These are phyloP conservation scores for Myripristis jacobus DNA, from an alignment of 2,797 vertebrate genomes.

Conservation along the genomic window DNA sequence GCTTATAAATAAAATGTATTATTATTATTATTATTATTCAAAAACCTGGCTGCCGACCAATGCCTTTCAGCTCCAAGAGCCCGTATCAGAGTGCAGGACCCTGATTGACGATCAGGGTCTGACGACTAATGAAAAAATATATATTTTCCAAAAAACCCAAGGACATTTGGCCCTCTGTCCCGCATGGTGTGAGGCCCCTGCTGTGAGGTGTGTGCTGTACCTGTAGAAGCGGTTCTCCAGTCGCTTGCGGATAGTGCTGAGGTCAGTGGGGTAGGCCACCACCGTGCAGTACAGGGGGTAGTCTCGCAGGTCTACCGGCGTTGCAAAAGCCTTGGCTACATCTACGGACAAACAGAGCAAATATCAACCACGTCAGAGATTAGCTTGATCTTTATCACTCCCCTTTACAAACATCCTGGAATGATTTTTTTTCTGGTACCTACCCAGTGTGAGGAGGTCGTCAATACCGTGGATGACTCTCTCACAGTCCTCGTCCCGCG, in stretches of 20 bases:
- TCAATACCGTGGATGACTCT: constrained; percentile 92
- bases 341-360: constrained; percentile 79
- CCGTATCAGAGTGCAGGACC: too few species aligned
- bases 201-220: constrained; percentile 68
- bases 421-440: neutral
- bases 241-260: constrained; percentile 92
- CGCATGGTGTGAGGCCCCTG: too few species aligned
- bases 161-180: too few species aligned
- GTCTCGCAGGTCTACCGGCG: constrained; percentile 93
- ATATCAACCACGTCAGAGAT: constrained; percentile 3
- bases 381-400: neutral
- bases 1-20: too few species aligned
- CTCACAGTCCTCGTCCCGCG: constrained; percentile 94
- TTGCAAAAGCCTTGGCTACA: constrained; percentile 92
- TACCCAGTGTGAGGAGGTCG: constrained; percentile 93
- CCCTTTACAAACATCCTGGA: fast-evolving
- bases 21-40: too few species aligned
- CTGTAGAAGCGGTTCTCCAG: constrained; percentile 98
- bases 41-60: too few species aligned
- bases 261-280: constrained; percentile 96
- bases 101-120: too few species aligned
- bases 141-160: too few species aligned
- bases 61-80: too few species aligned
- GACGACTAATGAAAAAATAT: too few species aligned
- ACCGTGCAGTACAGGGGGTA: constrained; percentile 98